These are phyloP conservation scores for Gymnoscopelus braueri DNA, from an alignment of 2,797 vertebrate species.

Conservation along the genomic window DNA sequence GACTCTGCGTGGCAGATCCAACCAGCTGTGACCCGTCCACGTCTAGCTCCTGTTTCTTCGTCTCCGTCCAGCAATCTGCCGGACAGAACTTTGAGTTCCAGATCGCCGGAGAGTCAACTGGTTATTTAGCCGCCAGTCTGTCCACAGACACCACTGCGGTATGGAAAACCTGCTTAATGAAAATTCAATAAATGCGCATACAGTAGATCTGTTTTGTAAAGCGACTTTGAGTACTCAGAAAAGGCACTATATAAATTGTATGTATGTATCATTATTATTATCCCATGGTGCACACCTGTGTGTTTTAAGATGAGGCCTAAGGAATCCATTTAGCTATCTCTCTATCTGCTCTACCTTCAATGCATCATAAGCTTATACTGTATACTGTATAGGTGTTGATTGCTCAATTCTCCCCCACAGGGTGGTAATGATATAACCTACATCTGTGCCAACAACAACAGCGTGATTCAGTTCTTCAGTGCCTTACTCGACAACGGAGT, in stretches of 20 bases:
- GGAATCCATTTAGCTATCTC: neutral
- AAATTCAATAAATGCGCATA: neutral
- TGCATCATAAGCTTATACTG: neutral
- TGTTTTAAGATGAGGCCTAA: neutral
- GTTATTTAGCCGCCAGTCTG: slow-evolving; percentile 37
- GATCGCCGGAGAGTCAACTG: slow-evolving; percentile 36
- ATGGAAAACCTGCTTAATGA: neutral
- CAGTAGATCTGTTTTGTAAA: no score
- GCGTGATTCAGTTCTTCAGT: neutral
- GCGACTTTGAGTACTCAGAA: no score
- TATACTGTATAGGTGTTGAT: neutral
- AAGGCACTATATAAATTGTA: no score
- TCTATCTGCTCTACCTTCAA: neutral
- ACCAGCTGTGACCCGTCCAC: neutral
- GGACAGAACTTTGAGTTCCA: slow-evolving; percentile 23
- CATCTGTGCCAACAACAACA: slow-evolving; percentile 50
- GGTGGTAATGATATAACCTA: slow-evolving; percentile 28
- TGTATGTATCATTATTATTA: no score
- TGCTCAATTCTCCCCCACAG: slow-evolving; percentile 26
- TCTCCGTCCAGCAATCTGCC: fast-evolving
- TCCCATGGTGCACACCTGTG: no score
- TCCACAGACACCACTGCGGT: neutral
- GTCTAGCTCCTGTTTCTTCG: slow-evolving; percentile 13
- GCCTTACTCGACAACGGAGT: fast-evolving
- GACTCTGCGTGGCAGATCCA: slow-evolving; percentile 46